A percentile compares a stretch with the other conserved stretches of the same genome.
Conservation (phyloP, 2,888 invertebrate species). For the Pterostichus madidus region DNA sequence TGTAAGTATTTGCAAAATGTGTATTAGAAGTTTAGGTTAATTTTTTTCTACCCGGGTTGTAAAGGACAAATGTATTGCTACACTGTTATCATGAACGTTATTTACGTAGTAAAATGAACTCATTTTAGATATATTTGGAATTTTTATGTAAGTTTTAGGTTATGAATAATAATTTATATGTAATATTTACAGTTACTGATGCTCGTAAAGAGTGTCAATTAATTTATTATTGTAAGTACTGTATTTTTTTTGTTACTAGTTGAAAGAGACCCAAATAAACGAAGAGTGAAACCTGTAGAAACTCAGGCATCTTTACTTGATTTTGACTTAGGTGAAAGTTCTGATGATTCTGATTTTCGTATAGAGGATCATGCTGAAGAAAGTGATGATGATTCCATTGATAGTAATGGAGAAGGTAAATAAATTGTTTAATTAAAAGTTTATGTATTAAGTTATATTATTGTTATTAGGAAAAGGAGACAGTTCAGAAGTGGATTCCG, state of each 20-base stretch:
- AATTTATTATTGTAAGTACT: background rate
- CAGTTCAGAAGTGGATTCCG: constrained; percentile 73
- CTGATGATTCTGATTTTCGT: constrained; percentile 96
- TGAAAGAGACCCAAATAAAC: constrained; percentile 88
- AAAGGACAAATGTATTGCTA: constrained; percentile 7
- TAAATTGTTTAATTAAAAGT: background rate
- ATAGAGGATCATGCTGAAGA: constrained; percentile 91
- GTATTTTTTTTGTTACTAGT: constrained; percentile 73
- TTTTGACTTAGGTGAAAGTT: constrained; percentile 93
- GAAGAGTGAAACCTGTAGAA: constrained; percentile 89
- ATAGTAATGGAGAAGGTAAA: constrained; percentile 83
- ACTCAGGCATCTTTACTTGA: constrained; percentile 87
- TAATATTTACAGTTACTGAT: background rate
- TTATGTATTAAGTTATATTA: constrained; percentile 17
- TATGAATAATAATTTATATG: constrained; percentile 3
- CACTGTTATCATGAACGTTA: constrained; percentile 46
- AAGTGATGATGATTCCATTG: constrained; percentile 88
- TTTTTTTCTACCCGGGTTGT: constrained; percentile 52
- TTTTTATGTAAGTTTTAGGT: background rate
- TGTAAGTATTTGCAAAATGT: constrained; percentile 59
- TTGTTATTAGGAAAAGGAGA: constrained; percentile 59
- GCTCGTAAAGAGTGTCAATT: background rate
- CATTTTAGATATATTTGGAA: too few relatives aligned
- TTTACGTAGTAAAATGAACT: constrained; percentile 3
- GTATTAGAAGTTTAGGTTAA: constrained; percentile 54